A percentile compares a stretch with the other conserved stretches of the same genome.
Evolutionary conservation across 2,888 invertebrate species (phyloP).

Genomic region (Steinernema scapterisci): DNA sequence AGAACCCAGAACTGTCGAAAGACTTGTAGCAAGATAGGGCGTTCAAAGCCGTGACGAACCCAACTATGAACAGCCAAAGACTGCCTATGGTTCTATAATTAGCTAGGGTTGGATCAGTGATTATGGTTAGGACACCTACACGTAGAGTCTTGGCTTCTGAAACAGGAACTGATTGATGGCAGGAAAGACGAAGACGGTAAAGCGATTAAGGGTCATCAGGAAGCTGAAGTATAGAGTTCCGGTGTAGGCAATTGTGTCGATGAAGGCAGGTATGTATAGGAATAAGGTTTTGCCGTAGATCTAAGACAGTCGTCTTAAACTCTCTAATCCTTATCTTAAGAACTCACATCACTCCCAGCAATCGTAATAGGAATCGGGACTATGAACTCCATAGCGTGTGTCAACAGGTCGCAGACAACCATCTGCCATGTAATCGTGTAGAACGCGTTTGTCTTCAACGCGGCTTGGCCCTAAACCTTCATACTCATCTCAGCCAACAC

Average conservation of each 20-base stretch:
- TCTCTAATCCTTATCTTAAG: neutral
- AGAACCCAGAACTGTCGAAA: conserved; percentile 39
- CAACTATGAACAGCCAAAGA: conserved; percentile 36
- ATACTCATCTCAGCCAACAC: no score
- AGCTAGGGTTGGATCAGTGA: neutral
- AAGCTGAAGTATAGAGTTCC: conserved; percentile 40
- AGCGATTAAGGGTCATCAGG: conserved; percentile 39
- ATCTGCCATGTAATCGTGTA: conserved; percentile 42
- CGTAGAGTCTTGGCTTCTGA: conserved; percentile 19
- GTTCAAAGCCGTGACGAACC: conserved; percentile 36
- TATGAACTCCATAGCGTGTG: conserved; percentile 38
- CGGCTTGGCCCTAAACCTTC: conserved; percentile 36
- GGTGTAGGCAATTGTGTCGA: conserved; percentile 42
- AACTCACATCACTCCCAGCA: conserved; percentile 37
- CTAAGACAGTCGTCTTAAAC: conserved; percentile 33
- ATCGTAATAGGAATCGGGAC: conserved; percentile 41
- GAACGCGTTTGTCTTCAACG: conserved; percentile 36
- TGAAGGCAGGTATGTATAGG: conserved; percentile 35
- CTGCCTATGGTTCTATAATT: conserved; percentile 34
- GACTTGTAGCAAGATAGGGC: conserved; percentile 38
- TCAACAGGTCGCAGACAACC: conserved; percentile 38
- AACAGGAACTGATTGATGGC: conserved; percentile 35
- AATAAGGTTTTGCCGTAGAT: conserved; percentile 39
- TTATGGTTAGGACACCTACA: neutral
- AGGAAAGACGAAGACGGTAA: conserved; percentile 40